Percentiles rank a stretch among this genome's conserved stretches.
Evolutionary conservation across 2,113 vertebrate species (phyloP).

Genomic region (Heterocephalus glaber): DNA sequence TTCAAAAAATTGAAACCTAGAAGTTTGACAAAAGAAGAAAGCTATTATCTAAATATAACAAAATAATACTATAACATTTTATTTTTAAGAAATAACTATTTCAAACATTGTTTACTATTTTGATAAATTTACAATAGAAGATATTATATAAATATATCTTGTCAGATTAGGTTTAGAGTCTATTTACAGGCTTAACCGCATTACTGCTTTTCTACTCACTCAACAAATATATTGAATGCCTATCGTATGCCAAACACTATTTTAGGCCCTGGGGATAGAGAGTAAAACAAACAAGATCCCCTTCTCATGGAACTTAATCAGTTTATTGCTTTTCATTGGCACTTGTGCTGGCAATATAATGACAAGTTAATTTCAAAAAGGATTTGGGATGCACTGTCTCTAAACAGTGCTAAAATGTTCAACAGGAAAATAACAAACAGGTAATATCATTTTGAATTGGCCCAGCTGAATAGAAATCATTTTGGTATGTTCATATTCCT

Average conservation of each 20-base stretch:
- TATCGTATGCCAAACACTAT: neutral
- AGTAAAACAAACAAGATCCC: neutral
- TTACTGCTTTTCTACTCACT: conserved; percentile 9
- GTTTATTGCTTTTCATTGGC: neutral
- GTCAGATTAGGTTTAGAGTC: neutral
- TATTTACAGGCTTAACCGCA: neutral
- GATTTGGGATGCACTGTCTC: neutral
- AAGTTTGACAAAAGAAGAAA: neutral
- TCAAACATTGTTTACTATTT: conserved; percentile 32
- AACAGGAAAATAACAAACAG: neutral
- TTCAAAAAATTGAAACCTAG: neutral
- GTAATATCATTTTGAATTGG: conserved; percentile 10
- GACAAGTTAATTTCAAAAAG: conserved; percentile 35
- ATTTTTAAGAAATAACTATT: conserved; percentile 36
- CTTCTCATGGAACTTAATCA: neutral
- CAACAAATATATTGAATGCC: neutral
- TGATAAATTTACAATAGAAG: neutral
- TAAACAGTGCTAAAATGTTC: conserved; percentile 10
- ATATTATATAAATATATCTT: neutral
- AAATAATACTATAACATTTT: neutral
- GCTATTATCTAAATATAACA: neutral
- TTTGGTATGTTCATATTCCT: neutral
- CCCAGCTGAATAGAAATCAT: neutral
- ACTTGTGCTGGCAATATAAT: neutral
- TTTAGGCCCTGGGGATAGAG: neutral